These are phyloP conservation scores for Pasiphila rectangulata DNA, from an alignment of 2,888 invertebrate genomes.

Conservation along the genomic window DNA sequence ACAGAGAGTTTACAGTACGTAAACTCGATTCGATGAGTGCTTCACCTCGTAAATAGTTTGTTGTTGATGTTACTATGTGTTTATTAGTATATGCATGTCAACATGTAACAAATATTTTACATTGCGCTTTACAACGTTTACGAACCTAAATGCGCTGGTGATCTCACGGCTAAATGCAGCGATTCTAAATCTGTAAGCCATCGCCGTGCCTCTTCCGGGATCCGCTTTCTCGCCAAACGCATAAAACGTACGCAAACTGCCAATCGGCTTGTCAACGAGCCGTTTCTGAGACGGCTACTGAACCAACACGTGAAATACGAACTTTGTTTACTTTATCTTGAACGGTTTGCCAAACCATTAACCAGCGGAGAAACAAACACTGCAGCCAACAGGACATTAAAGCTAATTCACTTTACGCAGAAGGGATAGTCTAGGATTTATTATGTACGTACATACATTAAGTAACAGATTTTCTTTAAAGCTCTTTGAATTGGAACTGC, in stretches of 20 bases:
- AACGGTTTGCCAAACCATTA: slow-evolving; percentile 61
- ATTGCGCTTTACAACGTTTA: slow-evolving; percentile 34
- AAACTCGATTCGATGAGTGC: slow-evolving; percentile 25
- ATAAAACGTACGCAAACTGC: slow-evolving; percentile 70
- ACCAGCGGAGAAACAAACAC: slow-evolving; percentile 44
- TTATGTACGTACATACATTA: neutral
- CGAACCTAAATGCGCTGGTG: slow-evolving; percentile 56
- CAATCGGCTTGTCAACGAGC: slow-evolving; percentile 66
- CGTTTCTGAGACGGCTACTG: slow-evolving; percentile 50
- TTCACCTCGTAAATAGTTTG: slow-evolving; percentile 30
- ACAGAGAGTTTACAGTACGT: neutral
- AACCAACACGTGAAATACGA: slow-evolving; percentile 57
- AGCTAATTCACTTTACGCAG: slow-evolving; percentile 18
- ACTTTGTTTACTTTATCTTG: slow-evolving; percentile 56
- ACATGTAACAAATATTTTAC: slow-evolving; percentile 30
- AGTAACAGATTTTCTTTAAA: neutral
- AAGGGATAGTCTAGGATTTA: slow-evolving; percentile 5
- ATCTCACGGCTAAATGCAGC: slow-evolving; percentile 75
- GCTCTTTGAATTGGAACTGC: neutral
- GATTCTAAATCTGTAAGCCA: slow-evolving; percentile 68
- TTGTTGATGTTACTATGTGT: slow-evolving; percentile 28
- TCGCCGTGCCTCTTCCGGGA: slow-evolving; percentile 64
- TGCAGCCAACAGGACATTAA: slow-evolving; percentile 26
- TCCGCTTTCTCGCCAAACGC: slow-evolving; percentile 69
- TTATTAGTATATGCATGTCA: slow-evolving; percentile 32